A percentile compares a stretch with the other conserved stretches of the same genome.
phyloP scores from a whole-genome alignment of 2,797 vertebrate genomes.

The Menidia menidia region DNA sequence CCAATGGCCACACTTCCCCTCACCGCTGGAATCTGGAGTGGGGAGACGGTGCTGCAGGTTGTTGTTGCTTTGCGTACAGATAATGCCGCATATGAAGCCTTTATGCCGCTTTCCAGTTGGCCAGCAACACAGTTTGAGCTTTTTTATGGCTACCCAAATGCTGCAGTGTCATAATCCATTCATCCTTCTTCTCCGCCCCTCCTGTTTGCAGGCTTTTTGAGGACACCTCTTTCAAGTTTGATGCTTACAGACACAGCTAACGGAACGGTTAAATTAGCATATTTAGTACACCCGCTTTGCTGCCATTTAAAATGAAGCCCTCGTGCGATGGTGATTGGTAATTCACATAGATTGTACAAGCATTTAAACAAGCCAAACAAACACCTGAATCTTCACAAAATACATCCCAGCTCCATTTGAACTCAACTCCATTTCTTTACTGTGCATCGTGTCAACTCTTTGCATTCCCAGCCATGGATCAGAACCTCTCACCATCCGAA shows the following conservation, averaged over 20 bases:
- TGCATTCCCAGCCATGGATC: neutral
- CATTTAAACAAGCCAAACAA: conserved; percentile 1
- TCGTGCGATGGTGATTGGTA: too few species aligned
- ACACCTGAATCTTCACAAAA: neutral
- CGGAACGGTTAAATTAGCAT: too few species aligned
- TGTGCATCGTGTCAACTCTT: neutral
- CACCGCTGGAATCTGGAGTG: neutral
- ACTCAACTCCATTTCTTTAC: conserved; percentile 9
- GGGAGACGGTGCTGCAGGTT: neutral
- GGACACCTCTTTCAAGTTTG: too few species aligned
- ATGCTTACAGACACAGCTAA: too few species aligned
- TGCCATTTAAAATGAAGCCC: conserved; percentile 1
- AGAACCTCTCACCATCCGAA: conserved; percentile 17
- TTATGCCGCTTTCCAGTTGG: neutral
- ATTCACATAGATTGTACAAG: neutral
- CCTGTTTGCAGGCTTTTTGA: neutral
- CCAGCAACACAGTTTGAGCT: neutral
- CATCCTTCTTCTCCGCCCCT: neutral
- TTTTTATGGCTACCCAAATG: neutral
- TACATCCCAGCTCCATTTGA: conserved; percentile 3
- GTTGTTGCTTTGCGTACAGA: neutral
- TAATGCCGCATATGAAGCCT: neutral
- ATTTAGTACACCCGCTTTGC: neutral
- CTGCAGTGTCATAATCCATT: neutral
- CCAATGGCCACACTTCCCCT: conserved; percentile 9